Evolutionary conservation across 2,888 invertebrate species (phyloP), one percentile per base, ranked within the genome.

Genomic region (Poecilus cupreus): DNA sequence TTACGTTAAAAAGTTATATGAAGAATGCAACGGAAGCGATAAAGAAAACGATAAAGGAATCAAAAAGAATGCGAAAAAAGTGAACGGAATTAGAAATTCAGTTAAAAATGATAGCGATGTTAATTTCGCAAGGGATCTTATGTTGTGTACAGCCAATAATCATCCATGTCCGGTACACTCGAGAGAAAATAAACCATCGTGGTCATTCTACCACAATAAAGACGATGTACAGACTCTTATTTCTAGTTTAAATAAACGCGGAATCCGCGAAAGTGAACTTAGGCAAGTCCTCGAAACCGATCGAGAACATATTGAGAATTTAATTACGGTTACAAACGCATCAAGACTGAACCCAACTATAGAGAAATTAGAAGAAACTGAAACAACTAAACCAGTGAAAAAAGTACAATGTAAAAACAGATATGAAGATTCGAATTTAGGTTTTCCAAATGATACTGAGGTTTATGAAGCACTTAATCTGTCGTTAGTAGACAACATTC

Each of bases 231-330:
- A 95, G 10, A 90, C 91, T 6, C 90, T 99, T 0, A 91, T 96
- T 16, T 90, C 91, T 49, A 89, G 93, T 0, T 91, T 98, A 11
- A 98, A 97, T 90, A 93, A 93, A 57, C 91, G 98, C 8, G 99
- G 99, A 0, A 87, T 93, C 78, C 91, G 98, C 1, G 99, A 99
- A 89, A 91, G 92, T n/a, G 94, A 95, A 64, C 91, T 99, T 26
- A 91, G 93, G 16, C 93, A 94, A 82, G 91, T 92, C 72, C 89
- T 98, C 8, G 90, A 92, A 72, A 89, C 91, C 51, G 93, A 96
- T 85, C 93, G 90, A 81, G 86, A 88, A 0, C 88, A 90, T 22
- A 89, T 94, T 57, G 83, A 89, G 0, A 83, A 83, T 32, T 20
- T 86, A 3, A 83, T 88, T 3, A 49, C 49, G 8, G 83, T 84